Evolutionary conservation across 2,113 vertebrate species (phyloP).

Genomic region (Indicator maculatus): DNA sequence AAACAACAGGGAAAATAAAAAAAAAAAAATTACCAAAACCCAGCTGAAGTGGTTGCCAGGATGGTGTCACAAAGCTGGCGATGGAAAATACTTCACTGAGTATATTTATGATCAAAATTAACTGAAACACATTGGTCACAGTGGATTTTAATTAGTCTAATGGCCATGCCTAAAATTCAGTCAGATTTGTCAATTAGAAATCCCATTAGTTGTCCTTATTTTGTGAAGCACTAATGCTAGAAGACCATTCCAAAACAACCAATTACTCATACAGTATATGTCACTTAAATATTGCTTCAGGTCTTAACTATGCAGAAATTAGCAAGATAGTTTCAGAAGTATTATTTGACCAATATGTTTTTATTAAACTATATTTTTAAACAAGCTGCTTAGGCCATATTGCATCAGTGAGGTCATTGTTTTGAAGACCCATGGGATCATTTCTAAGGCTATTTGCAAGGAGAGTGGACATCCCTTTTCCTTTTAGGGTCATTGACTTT

Average conservation of each 20-base stretch:
- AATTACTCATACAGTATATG: neutral
- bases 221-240: neutral
- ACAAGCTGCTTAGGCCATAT: neutral
- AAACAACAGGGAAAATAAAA: neutral
- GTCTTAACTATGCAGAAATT: neutral
- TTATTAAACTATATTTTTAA: neutral
- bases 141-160: conserved; percentile 70
- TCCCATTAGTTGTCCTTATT: conserved; percentile 15
- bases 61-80: conserved; percentile 12
- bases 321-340: neutral
- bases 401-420: neutral
- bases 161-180: conserved; percentile 38
- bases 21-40: neutral
- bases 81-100: conserved; percentile 37
- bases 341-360: neutral
- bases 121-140: conserved; percentile 38
- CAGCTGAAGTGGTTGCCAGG: conserved; percentile 25
- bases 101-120: conserved; percentile 37
- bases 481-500: neutral
- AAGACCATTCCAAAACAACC: neutral
- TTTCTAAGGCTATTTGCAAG: neutral
- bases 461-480: neutral
- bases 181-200: conserved; percentile 35
- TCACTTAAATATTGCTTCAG: conserved; percentile 33
- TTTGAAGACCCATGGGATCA: neutral